These are phyloP conservation scores for Danio aesculapii DNA, from an alignment of 2,797 vertebrate genomes.

Conservation along the genomic window DNA sequence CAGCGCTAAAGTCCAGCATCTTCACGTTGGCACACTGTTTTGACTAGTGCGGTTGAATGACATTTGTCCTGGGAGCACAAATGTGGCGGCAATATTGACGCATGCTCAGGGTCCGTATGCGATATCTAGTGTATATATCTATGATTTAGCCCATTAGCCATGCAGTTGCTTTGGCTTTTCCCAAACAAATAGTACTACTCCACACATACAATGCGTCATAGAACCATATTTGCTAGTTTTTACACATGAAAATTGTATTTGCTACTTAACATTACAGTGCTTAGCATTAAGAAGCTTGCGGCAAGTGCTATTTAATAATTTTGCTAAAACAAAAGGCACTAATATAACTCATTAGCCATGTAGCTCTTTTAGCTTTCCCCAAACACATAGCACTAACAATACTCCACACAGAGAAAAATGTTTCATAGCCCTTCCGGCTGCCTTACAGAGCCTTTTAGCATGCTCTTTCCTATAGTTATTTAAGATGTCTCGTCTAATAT, in stretches of 20 bases:
- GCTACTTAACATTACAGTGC: not conserved
- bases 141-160: too few relatives aligned
- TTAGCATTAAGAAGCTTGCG: not conserved
- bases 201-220: not conserved
- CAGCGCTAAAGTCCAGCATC: too few relatives aligned
- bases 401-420: not conserved
- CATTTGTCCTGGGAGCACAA: too few relatives aligned
- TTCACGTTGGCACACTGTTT: too few relatives aligned
- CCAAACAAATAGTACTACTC: too few relatives aligned
- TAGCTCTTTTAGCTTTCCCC: not conserved
- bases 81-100: too few relatives aligned
- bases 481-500: constrained; percentile 23
- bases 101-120: too few relatives aligned
- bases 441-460: not conserved
- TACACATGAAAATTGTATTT: not conserved
- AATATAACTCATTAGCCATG: not conserved
- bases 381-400: not conserved
- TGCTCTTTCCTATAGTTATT: constrained; percentile 8
- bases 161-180: too few relatives aligned
- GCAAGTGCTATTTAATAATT: constrained; percentile 5
- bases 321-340: not conserved
- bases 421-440: not conserved
- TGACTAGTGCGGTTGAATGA: too few relatives aligned
- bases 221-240: not conserved
- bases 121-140: too few relatives aligned